Base-by-base conservation (phyloP, 1,140 invertebrate genomes). In the Subanguina moxae region DNA sequence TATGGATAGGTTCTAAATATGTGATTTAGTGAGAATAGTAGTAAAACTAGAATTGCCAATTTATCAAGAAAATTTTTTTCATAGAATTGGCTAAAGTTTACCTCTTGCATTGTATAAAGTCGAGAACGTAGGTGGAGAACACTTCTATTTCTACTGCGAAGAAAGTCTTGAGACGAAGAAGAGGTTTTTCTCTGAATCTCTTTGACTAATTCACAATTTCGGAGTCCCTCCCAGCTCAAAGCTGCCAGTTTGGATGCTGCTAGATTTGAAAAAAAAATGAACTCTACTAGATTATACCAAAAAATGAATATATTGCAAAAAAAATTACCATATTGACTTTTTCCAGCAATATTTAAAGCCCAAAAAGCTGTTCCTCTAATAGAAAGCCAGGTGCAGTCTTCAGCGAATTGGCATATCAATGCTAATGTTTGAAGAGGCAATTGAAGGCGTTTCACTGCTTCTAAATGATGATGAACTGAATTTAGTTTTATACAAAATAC, bases 321-420 rank as follows among this genome's bases (percentile, higher is more conserved):
- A 61, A 7, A 3, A 61, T 5, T 61, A 61, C 58, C 58, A 28
- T 21, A 61, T 25, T 43, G n/a, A 43, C 58, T 43, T 19, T 19
- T 3, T 7, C 28, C 58, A 21, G 58, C 58, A 30, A 61, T 61
- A 21, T 61, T 61, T 19, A 61, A 21, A 19, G 58, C 58, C 58
- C 58, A 61, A 61, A 61, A 32, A 8, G 58, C 58, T 19, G 28
- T 32, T 3, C 58, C 58, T 30, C 58, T 30, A 13, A 61, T 21
- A 19, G 58, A 61, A 3, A 61, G 58, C 58, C 58, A 61, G 13
- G 5, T 19, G 58, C 28, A 30, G 3, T 30, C 58, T 19, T 43
- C 28, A 30, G 58, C 58, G 13, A 61, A 61, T 30, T 61, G n/a
- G 28, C 28, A 30, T 3, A 61, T 61, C 13, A 61, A n/a, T 3